phyloP scores from a whole-genome alignment of 1,140 invertebrate species.

The Diorhabda carinulata region DNA sequence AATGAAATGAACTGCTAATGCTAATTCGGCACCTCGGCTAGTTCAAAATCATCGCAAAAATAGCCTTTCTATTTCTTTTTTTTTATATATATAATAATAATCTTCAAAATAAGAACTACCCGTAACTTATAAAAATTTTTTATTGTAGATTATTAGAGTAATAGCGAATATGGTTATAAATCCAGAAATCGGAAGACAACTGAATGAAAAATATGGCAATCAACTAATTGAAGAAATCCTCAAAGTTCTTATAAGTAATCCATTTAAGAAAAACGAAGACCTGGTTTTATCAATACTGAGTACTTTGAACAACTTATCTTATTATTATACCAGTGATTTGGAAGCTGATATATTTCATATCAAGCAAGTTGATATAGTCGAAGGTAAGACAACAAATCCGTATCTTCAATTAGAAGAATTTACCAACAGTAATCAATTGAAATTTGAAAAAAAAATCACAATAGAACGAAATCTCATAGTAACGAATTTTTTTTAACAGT shows the following conservation, averaged over 20 bases:
- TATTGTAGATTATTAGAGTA: constrained; percentile 57
- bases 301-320: constrained; percentile 66
- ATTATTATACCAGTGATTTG: constrained; percentile 51
- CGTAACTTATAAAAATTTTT: not conserved
- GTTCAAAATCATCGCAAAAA: constrained; percentile 54
- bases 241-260: constrained; percentile 50
- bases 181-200: constrained; percentile 59
- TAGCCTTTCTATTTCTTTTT: constrained; percentile 19
- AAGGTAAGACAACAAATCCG: constrained; percentile 32
- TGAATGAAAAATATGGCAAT: constrained; percentile 48
- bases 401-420: too few relatives aligned
- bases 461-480: too few relatives aligned
- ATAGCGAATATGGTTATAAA: constrained; percentile 72
- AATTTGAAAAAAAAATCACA: not conserved
- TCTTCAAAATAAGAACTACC: not conserved
- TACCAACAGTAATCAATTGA: not conserved
- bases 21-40: too few relatives aligned
- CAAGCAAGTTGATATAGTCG: constrained; percentile 45
- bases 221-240: constrained; percentile 53
- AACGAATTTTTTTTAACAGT: too few relatives aligned
- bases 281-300: constrained; percentile 60
- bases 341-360: constrained; percentile 45
- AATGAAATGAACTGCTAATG: too few relatives aligned
- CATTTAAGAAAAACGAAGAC: constrained; percentile 59
- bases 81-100: too few relatives aligned